Base-by-base conservation (phyloP, 2,113 vertebrate species). In the Chauna torquata region DNA sequence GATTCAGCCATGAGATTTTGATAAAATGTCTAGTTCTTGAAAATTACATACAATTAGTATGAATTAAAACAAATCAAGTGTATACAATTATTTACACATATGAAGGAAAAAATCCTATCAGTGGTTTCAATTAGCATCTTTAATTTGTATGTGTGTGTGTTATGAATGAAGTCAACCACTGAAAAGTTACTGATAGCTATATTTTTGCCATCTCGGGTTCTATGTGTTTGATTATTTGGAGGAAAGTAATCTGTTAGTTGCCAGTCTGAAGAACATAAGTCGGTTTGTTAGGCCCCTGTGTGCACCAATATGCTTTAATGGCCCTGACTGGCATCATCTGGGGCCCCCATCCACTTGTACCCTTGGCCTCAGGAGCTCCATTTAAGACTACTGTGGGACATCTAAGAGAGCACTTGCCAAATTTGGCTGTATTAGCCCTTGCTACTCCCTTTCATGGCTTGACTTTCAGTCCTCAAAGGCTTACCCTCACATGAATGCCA, bases 41-140 rank as follows among this genome's bases (percentile, higher is more conserved):
- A 90, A 94, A 91, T 94, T 28, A 77, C 18, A 75, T 45, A 83
- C 57, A 93, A 62, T 88, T 90, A 93, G 27, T 64, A 85, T 38
- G 44, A 76, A 77, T 68, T 92, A 57, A 92, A 95, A 65, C 4
- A 90, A 77, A 84, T 70, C 12, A 82, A 93, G 36, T 36, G 4
- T 36, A 81, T 64, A 72, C 36, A 87, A 82, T 82, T 86, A 57
- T 86, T 91, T 94, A 59, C 19, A 55, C 3, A 16, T 69, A 69
- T 24, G 54, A 57, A 94, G 70, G 28, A 91, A 95, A 95, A 92
- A 91, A 45, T 74, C 32, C 79, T 95, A n/a, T 68, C 23, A 71
- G 66, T 45, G 24, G 4, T 91, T 94, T 94, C 52, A 14, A 47
- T 47, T 75, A 79, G 5, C 14, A 34, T 94, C 57, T 86, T 93